Evolutionary conservation across 1,140 invertebrate species (phyloP), one percentile per base, ranked within the genome.

Genomic region (Drosophila hydei): DNA sequence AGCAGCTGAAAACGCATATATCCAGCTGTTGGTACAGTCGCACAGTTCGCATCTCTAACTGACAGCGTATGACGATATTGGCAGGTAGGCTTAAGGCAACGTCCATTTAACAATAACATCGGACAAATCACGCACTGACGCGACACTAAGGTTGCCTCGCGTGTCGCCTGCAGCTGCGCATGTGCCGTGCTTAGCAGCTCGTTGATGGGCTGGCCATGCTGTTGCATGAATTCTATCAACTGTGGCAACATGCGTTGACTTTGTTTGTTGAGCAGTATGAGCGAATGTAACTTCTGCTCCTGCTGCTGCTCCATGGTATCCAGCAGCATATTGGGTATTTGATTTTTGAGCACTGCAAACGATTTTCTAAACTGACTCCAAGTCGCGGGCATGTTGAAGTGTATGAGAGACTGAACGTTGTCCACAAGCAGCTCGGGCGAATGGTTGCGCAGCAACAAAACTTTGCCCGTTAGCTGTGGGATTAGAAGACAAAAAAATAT

Each of bases 1-100:
- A 75, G 51, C 14, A 76, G 14, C 30, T 70, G 1, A 7, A 75
- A 58, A 4, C n/a, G 27, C 16, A 78, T 56, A 12, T 0, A 1
- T 7, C 45, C 61, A 2, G 14, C 23, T 14, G 3, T 47, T 16
- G 61, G 75, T 75, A 63, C 77, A 75, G 65, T 63, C 23, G 0
- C 21, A 14, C 65, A 52, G 8, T 25, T 67, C 12, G 8, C 16
- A 18, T 58, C 27, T 5, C 4, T 52, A 2, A 38, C 14, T 12
- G 27, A 33, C 12, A 72, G 21, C 8, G 23, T 9, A 36, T 72
- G 68, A 11, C 38, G 25, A 63, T 72, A 50, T 51, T 51, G 33
- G 0, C 78, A 80, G 77, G 77, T 80, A 73, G 38, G 11, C 70
- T 27, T 23, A 6, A n/a, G 8, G 25, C 38, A 65, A 3, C 14